Conservation (phyloP, 2,888 invertebrate genomes). For the Conomelus anceps region DNA sequence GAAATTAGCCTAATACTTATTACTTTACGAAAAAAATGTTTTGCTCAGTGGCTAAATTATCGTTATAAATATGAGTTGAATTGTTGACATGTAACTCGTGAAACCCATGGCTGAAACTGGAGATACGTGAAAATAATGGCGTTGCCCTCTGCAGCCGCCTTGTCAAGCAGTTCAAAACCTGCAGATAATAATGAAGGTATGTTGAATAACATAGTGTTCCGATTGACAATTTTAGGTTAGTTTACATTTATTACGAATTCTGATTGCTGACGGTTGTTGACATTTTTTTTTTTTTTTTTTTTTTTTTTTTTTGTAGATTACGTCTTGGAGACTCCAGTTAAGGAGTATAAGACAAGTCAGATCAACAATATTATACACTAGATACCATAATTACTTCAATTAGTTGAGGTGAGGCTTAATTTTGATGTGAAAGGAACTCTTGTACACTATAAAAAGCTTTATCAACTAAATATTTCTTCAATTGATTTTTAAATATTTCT, state of each 20-base stretch:
- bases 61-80: neutral
- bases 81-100: neutral
- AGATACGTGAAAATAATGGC: slow-evolving; percentile 40
- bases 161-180: slow-evolving; percentile 34
- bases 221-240: neutral
- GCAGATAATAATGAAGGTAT: slow-evolving; percentile 33
- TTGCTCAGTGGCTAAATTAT: neutral
- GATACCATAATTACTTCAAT: too few relatives aligned
- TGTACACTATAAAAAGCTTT: too few relatives aligned
- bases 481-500: too few relatives aligned
- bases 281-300: too few relatives aligned
- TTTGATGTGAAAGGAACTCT: too few relatives aligned
- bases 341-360: too few relatives aligned
- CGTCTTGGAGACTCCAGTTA: too few relatives aligned
- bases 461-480: too few relatives aligned
- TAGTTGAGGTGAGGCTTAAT: too few relatives aligned
- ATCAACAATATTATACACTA: too few relatives aligned
- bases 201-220: neutral
- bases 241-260: neutral
- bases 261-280: neutral
- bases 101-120: slow-evolving; percentile 33
- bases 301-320: too few relatives aligned
- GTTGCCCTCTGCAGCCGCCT: slow-evolving; percentile 41
- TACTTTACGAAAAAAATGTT: slow-evolving; percentile 7
- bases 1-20: neutral